These are phyloP conservation scores for Polymixis flavicincta DNA, from an alignment of 2,888 invertebrate genomes.

Conservation along the genomic window DNA sequence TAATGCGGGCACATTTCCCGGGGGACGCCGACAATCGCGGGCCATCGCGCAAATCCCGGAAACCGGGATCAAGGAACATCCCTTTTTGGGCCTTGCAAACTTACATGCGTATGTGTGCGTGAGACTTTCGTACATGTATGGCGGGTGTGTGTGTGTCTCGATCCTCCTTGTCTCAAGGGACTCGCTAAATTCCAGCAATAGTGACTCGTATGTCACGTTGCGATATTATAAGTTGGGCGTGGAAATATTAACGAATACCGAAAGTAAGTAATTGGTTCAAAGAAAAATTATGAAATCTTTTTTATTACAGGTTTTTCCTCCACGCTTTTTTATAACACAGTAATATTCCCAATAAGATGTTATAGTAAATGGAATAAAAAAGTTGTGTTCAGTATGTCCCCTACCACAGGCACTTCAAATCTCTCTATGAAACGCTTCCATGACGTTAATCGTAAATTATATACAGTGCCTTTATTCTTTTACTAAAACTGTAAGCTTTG, in stretches of 20 bases:
- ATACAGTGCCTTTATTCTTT: not conserved
- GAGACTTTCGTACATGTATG: not conserved
- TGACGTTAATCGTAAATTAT: not conserved
- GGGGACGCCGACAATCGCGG: conserved; percentile 50
- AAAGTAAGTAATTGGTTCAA: conserved; percentile 41
- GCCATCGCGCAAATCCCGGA: conserved; percentile 54
- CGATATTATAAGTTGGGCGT: conserved; percentile 40
- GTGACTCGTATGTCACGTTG: conserved; percentile 42
- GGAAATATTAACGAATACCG: conserved; percentile 33
- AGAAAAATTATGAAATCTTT: conserved; percentile 16
- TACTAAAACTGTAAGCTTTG: not conserved
- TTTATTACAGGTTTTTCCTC: not conserved
- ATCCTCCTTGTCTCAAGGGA: conserved; percentile 40
- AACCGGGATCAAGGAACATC: conserved; percentile 52
- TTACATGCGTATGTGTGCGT: conserved; percentile 15
- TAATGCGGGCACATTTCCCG: conserved; percentile 59
- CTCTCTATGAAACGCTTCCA: not conserved
- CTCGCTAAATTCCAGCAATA: conserved; percentile 47
- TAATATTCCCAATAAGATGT: not conserved
- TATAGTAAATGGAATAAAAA: not conserved
- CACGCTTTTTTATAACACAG: not conserved
- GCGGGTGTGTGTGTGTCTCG: conserved; percentile 26
- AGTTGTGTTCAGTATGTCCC: not conserved
- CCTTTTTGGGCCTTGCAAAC: conserved; percentile 46
- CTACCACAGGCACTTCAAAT: not conserved